These are phyloP conservation scores for Ophion ventricosus DNA, from an alignment of 2,888 invertebrate species.

Conservation along the genomic window DNA sequence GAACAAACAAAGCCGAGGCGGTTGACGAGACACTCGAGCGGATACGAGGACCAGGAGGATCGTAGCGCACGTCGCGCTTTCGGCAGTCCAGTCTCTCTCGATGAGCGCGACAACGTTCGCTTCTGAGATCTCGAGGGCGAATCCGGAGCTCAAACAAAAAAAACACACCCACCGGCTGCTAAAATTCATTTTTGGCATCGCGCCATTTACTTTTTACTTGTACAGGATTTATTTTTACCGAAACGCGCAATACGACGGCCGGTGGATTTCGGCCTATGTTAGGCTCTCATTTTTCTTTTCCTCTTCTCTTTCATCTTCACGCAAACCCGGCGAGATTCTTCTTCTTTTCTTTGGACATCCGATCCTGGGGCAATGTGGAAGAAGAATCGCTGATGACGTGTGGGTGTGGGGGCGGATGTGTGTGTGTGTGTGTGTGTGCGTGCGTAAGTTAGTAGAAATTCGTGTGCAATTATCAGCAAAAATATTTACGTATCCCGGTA, in stretches of 20 bases:
- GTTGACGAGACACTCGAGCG: slow-evolving; percentile 24
- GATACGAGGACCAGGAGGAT: slow-evolving; percentile 55
- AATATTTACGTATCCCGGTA: slow-evolving; percentile 1
- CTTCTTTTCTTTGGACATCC: background rate
- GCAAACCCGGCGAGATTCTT: background rate
- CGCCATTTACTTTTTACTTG: background rate
- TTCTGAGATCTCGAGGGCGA: slow-evolving; percentile 57
- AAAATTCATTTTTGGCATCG: background rate
- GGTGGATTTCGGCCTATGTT: slow-evolving; percentile 66
- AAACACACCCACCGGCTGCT: background rate
- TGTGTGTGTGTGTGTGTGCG: background rate
- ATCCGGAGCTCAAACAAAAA: background rate
- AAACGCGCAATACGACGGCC: background rate
- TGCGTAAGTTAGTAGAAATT: background rate
- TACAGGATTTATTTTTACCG: background rate
- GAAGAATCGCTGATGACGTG: background rate
- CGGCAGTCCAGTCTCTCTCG: slow-evolving; percentile 82
- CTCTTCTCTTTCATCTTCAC: background rate
- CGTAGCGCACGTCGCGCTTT: slow-evolving; percentile 75
- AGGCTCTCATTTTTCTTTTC: slow-evolving; percentile 49
- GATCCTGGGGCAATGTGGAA: background rate
- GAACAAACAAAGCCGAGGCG: slow-evolving; percentile 25
- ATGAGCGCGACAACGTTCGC: slow-evolving; percentile 69
- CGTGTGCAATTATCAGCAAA: background rate
- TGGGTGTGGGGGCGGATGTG: slow-evolving; percentile 9